A percentile compares a stretch with the other conserved stretches of the same genome.
Evolutionary conservation across 2,113 vertebrate genomes (phyloP).

Genomic region (Dipodomys stephensi): DNA sequence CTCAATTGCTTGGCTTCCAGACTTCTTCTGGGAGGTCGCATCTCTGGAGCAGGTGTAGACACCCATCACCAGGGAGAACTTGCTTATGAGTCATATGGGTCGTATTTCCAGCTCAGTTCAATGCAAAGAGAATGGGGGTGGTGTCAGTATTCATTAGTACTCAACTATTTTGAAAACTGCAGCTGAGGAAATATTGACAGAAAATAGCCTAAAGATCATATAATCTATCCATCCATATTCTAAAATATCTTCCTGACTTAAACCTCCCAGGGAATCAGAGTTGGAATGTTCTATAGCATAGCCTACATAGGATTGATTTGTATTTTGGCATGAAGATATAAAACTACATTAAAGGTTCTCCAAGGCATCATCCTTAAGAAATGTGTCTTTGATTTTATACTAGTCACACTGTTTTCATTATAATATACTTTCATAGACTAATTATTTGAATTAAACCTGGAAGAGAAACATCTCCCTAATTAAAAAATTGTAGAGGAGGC

Average conservation of each 20-base stretch:
- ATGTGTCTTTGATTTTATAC: conserved; percentile 14
- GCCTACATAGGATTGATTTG: not conserved
- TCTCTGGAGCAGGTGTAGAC: too few relatives aligned
- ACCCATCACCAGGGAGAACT: too few relatives aligned
- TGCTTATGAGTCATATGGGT: too few relatives aligned
- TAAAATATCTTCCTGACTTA: not conserved
- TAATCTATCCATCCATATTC: not conserved
- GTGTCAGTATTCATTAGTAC: not conserved
- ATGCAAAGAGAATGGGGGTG: not conserved
- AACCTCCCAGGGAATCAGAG: not conserved
- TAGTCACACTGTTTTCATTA: not conserved
- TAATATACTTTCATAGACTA: not conserved
- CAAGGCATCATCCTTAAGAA: not conserved
- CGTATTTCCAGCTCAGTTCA: not conserved
- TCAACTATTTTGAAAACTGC: not conserved
- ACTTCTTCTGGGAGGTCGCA: too few relatives aligned
- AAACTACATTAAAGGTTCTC: not conserved
- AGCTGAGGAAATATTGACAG: not conserved
- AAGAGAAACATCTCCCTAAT: not conserved
- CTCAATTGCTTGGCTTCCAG: too few relatives aligned
- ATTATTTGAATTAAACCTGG: conserved; percentile 12
- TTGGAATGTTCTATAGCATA: not conserved
- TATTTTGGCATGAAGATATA: not conserved
- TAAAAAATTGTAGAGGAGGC: not conserved
- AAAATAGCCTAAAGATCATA: not conserved